Evolutionary conservation across 1,140 invertebrate species (phyloP).

Genomic region (Coelopa frigida): DNA sequence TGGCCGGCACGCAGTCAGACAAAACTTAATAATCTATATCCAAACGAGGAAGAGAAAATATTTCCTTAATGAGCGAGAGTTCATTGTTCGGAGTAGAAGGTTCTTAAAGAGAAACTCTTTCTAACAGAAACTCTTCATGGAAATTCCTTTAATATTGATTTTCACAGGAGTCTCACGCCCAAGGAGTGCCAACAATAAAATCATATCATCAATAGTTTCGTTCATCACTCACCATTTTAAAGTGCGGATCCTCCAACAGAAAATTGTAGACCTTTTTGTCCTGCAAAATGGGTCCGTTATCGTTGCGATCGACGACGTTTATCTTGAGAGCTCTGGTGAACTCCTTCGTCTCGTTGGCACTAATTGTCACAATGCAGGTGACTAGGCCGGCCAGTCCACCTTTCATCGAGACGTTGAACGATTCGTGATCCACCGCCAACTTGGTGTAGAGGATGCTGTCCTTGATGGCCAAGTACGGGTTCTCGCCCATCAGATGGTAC

Average conservation of each 20-base stretch:
- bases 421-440: conserved; percentile 33
- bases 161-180: no score
- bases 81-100: no score
- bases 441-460: conserved; percentile 31
- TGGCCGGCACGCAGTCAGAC: no score
- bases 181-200: conserved; percentile 36
- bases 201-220: conserved; percentile 28
- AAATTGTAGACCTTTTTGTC: conserved; percentile 29
- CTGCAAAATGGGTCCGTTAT: conserved; percentile 38
- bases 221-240: conserved; percentile 34
- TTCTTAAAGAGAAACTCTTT: no score
- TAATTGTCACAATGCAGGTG: conserved; percentile 18
- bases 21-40: no score
- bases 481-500: conserved; percentile 25
- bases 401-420: conserved; percentile 5
- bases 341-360: conserved; percentile 13
- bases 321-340: conserved; percentile 26
- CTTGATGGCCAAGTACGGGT: conserved; percentile 24
- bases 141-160: no score
- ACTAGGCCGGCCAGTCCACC: conserved; percentile 20
- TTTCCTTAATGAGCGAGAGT: no score
- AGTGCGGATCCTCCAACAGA: conserved; percentile 34
- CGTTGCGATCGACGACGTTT: conserved; percentile 36
- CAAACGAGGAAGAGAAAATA: no score
- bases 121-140: no score